Base-by-base conservation (phyloP, 1,140 invertebrate species). In the Heliconius congener region DNA sequence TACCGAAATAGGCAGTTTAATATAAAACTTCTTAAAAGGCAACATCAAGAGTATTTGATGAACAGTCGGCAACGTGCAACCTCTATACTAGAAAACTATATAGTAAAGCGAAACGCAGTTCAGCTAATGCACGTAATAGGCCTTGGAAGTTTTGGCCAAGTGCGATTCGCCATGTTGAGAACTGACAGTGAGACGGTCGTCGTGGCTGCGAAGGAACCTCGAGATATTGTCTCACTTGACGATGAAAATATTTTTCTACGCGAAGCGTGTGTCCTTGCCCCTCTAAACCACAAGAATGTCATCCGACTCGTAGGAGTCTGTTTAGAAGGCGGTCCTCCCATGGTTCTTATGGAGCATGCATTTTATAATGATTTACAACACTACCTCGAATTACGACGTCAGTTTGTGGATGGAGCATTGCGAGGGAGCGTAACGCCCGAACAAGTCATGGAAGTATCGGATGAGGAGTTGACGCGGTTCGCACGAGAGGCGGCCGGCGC, bases 231-330 rank as follows among this genome's bases (percentile, higher is more conserved):
- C 46, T 97, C 1, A 97, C 96, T n/a, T 96, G 96, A 1, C 96
- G 97, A 98, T 87, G 98, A 98, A 89, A 92, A 98, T n/a, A 98
- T 99, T 90, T 99, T 99, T 85, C 94, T 99, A 23, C 97, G 97
- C 74, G 98, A 99, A 90, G 98, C 98, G 1, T 98, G 98, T 88
- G 96, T 98, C 30, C 99, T 99, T 97, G 99, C 99, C 87, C 95
- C 97, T 71, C 98, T 99, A 88, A 96, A 80, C 11, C 91, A 93
- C 74, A 81, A 86, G n/a, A 87, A 92, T 73, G 79, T 93, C 2
- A 86, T 93, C 30, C 84, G 85, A n/a, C 84, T 93, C 1, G 77
- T 90, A 27, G 90, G 90, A 13, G 88, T 93, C 16, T 91, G 91
- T 60, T 71, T 89, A 37, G 80, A 77, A 19, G 84, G 82, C 1